Evolutionary conservation across 37 sponge, comb jelly and placozoan genomes (phyloP).

Genomic region (Petrosia ficiformis): DNA sequence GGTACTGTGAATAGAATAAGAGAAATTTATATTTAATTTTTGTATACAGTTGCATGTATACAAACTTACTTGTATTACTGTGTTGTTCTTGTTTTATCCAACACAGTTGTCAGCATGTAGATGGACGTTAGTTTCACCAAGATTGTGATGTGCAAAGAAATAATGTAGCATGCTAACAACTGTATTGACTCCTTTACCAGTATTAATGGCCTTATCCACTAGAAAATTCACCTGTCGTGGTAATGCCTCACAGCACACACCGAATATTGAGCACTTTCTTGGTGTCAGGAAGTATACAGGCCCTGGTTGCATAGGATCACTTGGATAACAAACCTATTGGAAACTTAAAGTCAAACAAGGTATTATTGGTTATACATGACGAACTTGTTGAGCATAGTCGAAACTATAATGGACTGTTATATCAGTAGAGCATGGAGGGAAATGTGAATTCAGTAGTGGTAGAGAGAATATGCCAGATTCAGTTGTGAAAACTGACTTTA

Average conservation of each 20-base stretch:
- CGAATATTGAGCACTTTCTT: conserved; percentile 42
- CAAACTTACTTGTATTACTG: too few species aligned
- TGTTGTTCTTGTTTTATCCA: too few species aligned
- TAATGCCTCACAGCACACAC: conserved; percentile 16
- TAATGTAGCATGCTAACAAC: too few species aligned
- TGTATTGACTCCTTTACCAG: conserved; percentile 49
- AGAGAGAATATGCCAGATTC: neutral
- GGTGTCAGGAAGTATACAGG: conserved; percentile 36
- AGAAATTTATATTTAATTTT: too few species aligned
- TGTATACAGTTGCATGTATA: too few species aligned
- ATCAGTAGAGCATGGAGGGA: neutral
- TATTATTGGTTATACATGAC: too few species aligned
- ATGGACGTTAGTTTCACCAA: conserved; percentile 4
- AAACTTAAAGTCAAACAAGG: too few species aligned
- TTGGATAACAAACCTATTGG: too few species aligned
- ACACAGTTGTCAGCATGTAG: too few species aligned
- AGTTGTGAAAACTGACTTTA: neutral
- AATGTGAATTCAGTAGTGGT: neutral
- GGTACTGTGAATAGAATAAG: too few species aligned
- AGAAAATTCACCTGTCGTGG: conserved; percentile 27
- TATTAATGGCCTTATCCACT: conserved; percentile 16
- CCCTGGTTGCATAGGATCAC: conserved; percentile 36
- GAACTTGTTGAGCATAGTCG: conserved; percentile 40
- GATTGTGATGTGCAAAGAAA: conserved; percentile 5
- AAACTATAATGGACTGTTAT: conserved; percentile 11